Evolutionary conservation across 1,140 invertebrate species (phyloP).

Genomic region (Ylistrum balloti): DNA sequence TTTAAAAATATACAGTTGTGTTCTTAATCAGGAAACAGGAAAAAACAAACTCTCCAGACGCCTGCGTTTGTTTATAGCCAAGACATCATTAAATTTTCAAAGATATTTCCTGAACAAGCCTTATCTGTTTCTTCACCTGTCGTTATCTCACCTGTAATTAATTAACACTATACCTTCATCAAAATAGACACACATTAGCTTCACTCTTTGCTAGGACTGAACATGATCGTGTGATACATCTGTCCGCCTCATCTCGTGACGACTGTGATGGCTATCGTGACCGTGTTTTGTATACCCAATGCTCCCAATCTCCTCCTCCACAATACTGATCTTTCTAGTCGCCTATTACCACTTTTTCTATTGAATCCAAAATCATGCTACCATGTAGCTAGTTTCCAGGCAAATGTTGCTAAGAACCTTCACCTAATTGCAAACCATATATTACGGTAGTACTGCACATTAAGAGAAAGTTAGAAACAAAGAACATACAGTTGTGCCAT

Average conservation of each 20-base stretch:
- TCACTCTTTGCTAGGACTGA: background rate
- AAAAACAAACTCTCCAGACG: background rate
- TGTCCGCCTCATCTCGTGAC: background rate
- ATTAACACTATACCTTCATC: slow-evolving; percentile 15
- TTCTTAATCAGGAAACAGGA: background rate
- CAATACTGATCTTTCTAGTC: too few relatives aligned
- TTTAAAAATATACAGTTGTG: background rate
- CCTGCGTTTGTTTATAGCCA: background rate
- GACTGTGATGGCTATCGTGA: background rate
- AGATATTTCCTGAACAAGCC: background rate
- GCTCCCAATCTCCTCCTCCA: too few relatives aligned
- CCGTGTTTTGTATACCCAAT: background rate
- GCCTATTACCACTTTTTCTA: too few relatives aligned
- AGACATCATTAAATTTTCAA: slow-evolving; percentile 30
- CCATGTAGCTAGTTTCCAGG: too few relatives aligned
- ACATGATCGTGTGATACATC: background rate
- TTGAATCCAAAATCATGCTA: too few relatives aligned
- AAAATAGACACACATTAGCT: background rate
- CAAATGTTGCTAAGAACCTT: too few relatives aligned
- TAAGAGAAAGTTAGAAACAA: too few relatives aligned
- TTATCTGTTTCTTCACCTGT: slow-evolving; percentile 34
- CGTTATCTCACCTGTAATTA: slow-evolving; percentile 22
- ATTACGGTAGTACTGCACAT: too few relatives aligned
- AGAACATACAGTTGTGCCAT: too few relatives aligned
- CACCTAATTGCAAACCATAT: too few relatives aligned